These are phyloP conservation scores for Crepidodera aurea DNA, from an alignment of 2,888 invertebrate species.

Conservation along the genomic window DNA sequence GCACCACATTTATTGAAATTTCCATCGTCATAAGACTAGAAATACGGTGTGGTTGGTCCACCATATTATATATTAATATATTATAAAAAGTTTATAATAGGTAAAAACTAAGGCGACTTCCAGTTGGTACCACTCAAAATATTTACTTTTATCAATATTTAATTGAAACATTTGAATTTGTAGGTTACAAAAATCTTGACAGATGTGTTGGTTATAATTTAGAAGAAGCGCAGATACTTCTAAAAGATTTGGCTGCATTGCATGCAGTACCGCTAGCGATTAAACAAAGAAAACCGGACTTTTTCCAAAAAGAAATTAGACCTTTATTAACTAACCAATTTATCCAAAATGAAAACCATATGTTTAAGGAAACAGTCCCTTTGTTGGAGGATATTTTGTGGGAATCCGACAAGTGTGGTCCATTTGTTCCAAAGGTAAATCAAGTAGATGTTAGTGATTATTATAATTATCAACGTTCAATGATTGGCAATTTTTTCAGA, in stretches of 20 bases:
- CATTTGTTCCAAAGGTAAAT: conserved; percentile 10
- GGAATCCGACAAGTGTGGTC: conserved; percentile 19
- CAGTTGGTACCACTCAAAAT: too few species aligned
- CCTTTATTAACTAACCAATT: conserved; percentile 48
- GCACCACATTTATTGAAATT: too few species aligned
- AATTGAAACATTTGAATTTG: too few species aligned
- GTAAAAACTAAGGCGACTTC: too few species aligned
- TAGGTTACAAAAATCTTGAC: conserved; percentile 60
- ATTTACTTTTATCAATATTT: too few species aligned
- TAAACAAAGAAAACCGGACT: conserved; percentile 58
- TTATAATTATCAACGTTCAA: too few species aligned
- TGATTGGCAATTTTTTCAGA: too few species aligned
- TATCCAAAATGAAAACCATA: not conserved
- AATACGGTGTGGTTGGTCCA: too few species aligned
- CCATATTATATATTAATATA: not conserved
- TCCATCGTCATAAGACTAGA: too few species aligned
- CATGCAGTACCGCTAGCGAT: conserved; percentile 65
- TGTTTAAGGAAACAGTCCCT: not conserved
- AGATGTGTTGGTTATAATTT: conserved; percentile 61
- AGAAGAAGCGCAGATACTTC: conserved; percentile 58
- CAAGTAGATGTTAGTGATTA: too few species aligned
- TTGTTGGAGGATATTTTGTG: not conserved
- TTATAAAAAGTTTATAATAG: too few species aligned
- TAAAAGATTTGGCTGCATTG: conserved; percentile 62
- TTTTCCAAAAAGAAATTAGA: conserved; percentile 52